Conservation (phyloP, 2,797 vertebrate species). For the Ctenochaetus hawaiiensis region DNA sequence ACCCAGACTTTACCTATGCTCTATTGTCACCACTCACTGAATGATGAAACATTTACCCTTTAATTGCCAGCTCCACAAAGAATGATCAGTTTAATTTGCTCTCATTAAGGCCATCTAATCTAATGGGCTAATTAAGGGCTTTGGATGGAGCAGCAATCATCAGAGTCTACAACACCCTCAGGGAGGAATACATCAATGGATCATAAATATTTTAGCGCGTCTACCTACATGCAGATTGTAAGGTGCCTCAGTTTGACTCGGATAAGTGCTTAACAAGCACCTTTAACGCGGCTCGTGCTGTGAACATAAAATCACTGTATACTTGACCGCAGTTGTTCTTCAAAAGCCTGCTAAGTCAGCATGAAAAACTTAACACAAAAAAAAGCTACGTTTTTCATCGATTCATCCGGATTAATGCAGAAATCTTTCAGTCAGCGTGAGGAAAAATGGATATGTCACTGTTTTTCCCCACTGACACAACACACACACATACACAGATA, state of each 20-base stretch:
- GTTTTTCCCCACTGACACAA: constrained; percentile 44
- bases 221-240: constrained; percentile 74
- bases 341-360: constrained; percentile 40
- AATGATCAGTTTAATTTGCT: constrained; percentile 83
- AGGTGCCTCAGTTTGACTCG: constrained; percentile 66
- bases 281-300: constrained; percentile 55
- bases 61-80: constrained; percentile 75
- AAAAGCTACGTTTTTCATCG: constrained; percentile 58
- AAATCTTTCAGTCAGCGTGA: constrained; percentile 46
- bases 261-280: constrained; percentile 61
- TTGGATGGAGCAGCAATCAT: constrained; percentile 78
- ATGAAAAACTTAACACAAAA: constrained; percentile 4
- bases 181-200: constrained; percentile 76
- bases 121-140: constrained; percentile 83
- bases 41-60: constrained; percentile 84
- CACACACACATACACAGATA: constrained; percentile 21
- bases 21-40: constrained; percentile 65
- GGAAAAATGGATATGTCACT: constrained; percentile 44
- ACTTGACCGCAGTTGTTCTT: constrained; percentile 7
- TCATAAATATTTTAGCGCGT: constrained; percentile 83
- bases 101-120: constrained; percentile 78
- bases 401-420: constrained; percentile 59
- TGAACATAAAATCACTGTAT: constrained; percentile 47
- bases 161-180: constrained; percentile 63
- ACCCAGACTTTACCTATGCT: constrained; percentile 63